A percentile compares a stretch with the other conserved stretches of the same genome.
phyloP scores from a whole-genome alignment of 2,888 invertebrate genomes.

The Pocota personata region DNA sequence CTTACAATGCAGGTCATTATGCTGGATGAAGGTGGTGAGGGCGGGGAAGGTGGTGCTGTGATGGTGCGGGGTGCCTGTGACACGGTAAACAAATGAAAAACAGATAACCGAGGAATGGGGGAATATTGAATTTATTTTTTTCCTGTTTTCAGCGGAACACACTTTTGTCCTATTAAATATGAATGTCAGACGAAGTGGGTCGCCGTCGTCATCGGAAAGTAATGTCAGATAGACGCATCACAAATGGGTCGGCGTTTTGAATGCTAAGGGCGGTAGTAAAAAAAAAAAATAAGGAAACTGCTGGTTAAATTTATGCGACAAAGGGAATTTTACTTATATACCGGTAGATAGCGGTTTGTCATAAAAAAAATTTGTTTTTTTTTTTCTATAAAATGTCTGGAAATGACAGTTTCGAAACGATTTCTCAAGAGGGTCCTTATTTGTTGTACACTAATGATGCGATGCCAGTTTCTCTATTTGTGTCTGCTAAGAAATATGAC shows the following conservation, averaged over 20 bases:
- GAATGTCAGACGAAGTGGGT: constrained; percentile 55
- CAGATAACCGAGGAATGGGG: constrained; percentile 56
- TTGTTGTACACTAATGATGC: constrained; percentile 50
- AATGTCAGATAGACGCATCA: constrained; percentile 31
- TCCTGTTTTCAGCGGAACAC: constrained; percentile 14
- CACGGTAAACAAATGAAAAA: constrained; percentile 71
- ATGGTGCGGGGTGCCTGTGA: constrained; percentile 9
- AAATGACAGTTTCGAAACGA: constrained; percentile 23
- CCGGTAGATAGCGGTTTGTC: not conserved
- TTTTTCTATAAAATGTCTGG: constrained; percentile 13
- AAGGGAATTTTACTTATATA: not conserved
- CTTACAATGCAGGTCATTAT: constrained; percentile 72
- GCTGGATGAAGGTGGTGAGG: constrained; percentile 21
- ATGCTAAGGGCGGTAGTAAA: not conserved
- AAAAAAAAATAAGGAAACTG: constrained; percentile 4
- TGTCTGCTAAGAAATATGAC: constrained; percentile 24
- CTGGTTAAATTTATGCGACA: constrained; percentile 31
- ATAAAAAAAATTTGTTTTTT: not conserved
- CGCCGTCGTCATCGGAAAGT: constrained; percentile 6
- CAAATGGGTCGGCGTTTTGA: constrained; percentile 33
- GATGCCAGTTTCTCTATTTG: constrained; percentile 4
- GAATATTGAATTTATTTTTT: constrained; percentile 44
- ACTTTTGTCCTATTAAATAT: constrained; percentile 63
- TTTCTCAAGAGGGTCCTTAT: constrained; percentile 21
- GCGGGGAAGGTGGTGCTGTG: not conserved